A percentile compares a stretch with the other conserved stretches of the same genome.
These are phyloP conservation scores for Podarcis lilfordi DNA, from an alignment of 2,797 vertebrate species.

Conservation along the genomic window DNA sequence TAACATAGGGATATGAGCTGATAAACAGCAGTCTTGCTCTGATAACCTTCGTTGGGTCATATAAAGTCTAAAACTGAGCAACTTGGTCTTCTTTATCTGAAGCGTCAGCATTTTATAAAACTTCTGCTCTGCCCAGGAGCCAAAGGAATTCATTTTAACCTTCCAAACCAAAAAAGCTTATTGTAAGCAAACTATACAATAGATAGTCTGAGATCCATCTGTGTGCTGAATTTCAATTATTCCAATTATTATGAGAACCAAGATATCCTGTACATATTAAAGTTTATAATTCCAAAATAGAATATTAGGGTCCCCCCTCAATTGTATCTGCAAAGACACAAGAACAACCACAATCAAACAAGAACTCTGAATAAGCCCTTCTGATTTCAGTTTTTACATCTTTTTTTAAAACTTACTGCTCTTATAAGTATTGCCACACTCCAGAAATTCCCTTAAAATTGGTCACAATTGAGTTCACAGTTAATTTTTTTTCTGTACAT, in stretches of 20 bases:
- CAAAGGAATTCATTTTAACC: conserved; percentile 9
- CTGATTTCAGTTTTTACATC: neutral
- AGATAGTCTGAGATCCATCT: neutral
- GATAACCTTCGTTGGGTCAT: conserved; percentile 6
- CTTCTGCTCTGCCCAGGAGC: neutral
- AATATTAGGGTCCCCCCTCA: neutral
- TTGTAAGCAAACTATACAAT: rapidly evolving
- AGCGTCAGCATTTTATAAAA: neutral
- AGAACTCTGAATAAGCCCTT: neutral
- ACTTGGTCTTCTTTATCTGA: neutral
- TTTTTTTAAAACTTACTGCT: neutral
- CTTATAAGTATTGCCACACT: neutral
- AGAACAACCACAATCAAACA: neutral
- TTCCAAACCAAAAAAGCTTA: neutral
- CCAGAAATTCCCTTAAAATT: neutral
- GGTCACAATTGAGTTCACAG: neutral
- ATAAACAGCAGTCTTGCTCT: conserved; percentile 41
- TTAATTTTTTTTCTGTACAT: neutral
- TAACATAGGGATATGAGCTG: conserved; percentile 45
- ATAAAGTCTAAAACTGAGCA: conserved; percentile 1
- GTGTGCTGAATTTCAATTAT: neutral
- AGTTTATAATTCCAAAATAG: conserved; percentile 8
- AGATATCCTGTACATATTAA: neutral
- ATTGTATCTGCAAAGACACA: neutral
- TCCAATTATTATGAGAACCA: neutral